These are phyloP conservation scores for Babylonia areolata DNA, from an alignment of 1,140 invertebrate species.

Conservation along the genomic window DNA sequence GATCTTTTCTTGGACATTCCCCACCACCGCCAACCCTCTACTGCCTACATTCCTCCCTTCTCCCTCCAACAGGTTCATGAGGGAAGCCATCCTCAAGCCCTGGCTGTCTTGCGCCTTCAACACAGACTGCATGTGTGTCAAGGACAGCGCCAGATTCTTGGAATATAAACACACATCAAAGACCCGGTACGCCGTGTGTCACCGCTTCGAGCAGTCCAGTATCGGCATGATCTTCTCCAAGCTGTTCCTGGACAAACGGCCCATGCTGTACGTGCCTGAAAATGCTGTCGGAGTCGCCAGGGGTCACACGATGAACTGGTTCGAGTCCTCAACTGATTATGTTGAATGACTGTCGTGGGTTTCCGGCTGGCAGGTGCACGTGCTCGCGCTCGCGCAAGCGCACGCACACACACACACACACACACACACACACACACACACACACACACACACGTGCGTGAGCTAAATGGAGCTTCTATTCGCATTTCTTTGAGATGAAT, in stretches of 20 bases:
- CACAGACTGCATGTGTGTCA: not conserved
- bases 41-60: too few species aligned
- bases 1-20: too few species aligned
- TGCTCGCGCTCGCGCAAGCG: too few species aligned
- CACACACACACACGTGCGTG: too few species aligned
- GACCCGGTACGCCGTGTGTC: not conserved
- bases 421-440: too few species aligned
- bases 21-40: too few species aligned
- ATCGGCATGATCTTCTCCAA: not conserved
- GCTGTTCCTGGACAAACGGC: not conserved
- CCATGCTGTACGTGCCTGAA: not conserved
- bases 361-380: too few species aligned
- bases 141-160: not conserved
- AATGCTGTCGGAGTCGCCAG: not conserved
- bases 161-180: too few species aligned
- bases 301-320: not conserved
- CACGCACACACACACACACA: too few species aligned
- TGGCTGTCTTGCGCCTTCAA: not conserved
- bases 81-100: not conserved
- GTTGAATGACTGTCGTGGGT: too few species aligned
- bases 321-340: not conserved
- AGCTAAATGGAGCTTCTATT: too few species aligned
- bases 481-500: too few species aligned
- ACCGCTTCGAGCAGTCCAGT: not conserved
- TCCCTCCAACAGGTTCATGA: not conserved